phyloP scores from a whole-genome alignment of 1,140 invertebrate genomes.

The Piezodorus guildinii region DNA sequence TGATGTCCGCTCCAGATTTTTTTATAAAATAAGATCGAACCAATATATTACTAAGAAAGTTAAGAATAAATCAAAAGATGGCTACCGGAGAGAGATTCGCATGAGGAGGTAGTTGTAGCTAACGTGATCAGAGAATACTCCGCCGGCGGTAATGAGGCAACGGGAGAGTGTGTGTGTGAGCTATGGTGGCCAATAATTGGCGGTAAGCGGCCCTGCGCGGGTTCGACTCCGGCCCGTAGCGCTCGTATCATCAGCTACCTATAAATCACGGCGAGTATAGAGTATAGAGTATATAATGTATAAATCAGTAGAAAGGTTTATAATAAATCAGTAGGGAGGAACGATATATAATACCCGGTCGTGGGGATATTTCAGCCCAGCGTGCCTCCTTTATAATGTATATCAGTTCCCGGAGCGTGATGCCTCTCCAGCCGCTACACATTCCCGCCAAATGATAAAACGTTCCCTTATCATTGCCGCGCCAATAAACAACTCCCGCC shows the following conservation, averaged over 20 bases:
- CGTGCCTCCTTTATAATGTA: constrained; percentile 15
- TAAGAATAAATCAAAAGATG: too few relatives aligned
- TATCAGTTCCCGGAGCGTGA: constrained; percentile 1
- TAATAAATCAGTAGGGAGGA: not conserved
- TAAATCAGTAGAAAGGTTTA: not conserved
- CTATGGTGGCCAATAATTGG: not conserved
- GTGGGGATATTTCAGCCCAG: not conserved
- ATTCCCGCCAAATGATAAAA: constrained; percentile 10
- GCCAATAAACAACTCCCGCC: constrained; percentile 3
- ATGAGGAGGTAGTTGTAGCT: not conserved
- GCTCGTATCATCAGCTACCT: not conserved
- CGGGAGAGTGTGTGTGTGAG: not conserved
- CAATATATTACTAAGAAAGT: too few relatives aligned
- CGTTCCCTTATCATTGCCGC: not conserved
- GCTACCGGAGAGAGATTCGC: too few relatives aligned
- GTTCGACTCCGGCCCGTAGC: not conserved
- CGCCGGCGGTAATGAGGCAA: not conserved
- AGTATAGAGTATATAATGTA: too few relatives aligned
- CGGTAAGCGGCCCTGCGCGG: not conserved
- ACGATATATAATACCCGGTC: too few relatives aligned
- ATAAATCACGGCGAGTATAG: not conserved
- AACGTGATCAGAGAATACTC: not conserved
- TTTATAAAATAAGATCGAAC: too few relatives aligned
- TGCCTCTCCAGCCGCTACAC: constrained; percentile 1
- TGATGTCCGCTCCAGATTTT: too few relatives aligned